A percentile compares a stretch with the other conserved stretches of the same genome.
Evolutionary conservation across 2,797 vertebrate species (phyloP).

Genomic region (Myoxocephalus aenaeus): DNA sequence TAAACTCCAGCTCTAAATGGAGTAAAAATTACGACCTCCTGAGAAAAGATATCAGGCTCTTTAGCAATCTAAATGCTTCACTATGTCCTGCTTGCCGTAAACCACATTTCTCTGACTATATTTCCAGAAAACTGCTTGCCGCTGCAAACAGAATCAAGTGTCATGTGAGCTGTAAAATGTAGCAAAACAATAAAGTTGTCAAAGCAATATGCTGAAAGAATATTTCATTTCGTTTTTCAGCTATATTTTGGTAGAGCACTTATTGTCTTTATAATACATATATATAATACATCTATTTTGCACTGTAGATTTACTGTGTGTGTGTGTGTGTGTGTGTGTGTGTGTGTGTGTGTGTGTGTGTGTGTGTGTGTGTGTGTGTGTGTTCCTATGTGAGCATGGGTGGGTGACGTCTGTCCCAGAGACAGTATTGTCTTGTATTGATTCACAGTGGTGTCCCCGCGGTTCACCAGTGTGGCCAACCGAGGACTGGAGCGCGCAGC

Average conservation of each 20-base stretch:
- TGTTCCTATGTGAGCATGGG: conserved; percentile 9
- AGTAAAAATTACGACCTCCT: too few relatives aligned
- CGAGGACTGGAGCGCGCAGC: conserved; percentile 54
- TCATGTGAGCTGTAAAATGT: not conserved
- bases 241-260: not conserved
- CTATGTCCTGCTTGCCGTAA: not conserved
- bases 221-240: not conserved
- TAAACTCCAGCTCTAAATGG: too few relatives aligned
- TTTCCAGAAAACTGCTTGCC: not conserved
- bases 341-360: not conserved
- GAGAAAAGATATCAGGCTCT: not conserved
- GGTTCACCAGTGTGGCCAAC: conserved; percentile 56
- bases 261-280: not conserved
- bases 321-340: not conserved
- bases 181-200: not conserved
- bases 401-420: conserved; percentile 32
- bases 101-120: too few relatives aligned
- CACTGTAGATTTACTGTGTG: conserved; percentile 3
- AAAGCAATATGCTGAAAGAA: not conserved
- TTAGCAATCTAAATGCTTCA: not conserved
- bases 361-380: not conserved
- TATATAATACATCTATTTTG: not conserved
- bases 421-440: conserved; percentile 65
- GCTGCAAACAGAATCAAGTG: too few relatives aligned
- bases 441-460: conserved; percentile 57